These are phyloP conservation scores for Brachyistius frenatus DNA, from an alignment of 2,113 vertebrate species.

Conservation along the genomic window DNA sequence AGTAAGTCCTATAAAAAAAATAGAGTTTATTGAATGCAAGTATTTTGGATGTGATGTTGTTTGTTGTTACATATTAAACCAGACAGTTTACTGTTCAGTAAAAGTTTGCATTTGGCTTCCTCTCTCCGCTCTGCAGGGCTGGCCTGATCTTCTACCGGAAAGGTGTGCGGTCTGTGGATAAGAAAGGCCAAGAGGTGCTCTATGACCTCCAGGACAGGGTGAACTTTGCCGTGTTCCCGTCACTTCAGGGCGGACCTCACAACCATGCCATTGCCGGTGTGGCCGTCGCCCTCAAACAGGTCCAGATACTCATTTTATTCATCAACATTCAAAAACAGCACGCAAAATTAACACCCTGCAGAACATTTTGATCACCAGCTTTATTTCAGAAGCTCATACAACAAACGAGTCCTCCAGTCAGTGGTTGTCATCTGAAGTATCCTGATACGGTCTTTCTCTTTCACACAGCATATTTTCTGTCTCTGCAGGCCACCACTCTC, in stretches of 20 bases:
- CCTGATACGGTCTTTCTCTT: constrained; percentile 15
- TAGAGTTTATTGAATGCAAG: too few relatives aligned
- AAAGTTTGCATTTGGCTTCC: background rate
- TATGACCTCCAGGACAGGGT: constrained; percentile 92
- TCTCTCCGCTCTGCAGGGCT: constrained; percentile 79
- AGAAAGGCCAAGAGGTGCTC: constrained; percentile 87
- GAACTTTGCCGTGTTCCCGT: constrained; percentile 95
- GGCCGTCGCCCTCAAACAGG: constrained; percentile 92
- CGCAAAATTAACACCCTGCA: background rate
- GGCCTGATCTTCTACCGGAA: constrained; percentile 94
- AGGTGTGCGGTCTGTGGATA: constrained; percentile 87
- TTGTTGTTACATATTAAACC: background rate
- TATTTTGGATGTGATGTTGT: background rate
- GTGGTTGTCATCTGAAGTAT: background rate
- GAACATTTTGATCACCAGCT: background rate
- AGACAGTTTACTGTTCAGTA: too few relatives aligned
- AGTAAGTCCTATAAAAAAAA: background rate
- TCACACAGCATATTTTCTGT: constrained; percentile 14
- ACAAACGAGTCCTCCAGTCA: background rate
- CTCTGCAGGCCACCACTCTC: constrained; percentile 86
- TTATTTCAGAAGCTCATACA: constrained; percentile 4
- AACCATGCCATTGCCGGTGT: constrained; percentile 94
- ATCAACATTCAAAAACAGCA: background rate
- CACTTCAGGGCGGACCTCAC: constrained; percentile 93
- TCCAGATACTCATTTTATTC: constrained; percentile 48